phyloP scores from a whole-genome alignment of 2,888 invertebrate genomes.

The Stratiomys singularior region DNA sequence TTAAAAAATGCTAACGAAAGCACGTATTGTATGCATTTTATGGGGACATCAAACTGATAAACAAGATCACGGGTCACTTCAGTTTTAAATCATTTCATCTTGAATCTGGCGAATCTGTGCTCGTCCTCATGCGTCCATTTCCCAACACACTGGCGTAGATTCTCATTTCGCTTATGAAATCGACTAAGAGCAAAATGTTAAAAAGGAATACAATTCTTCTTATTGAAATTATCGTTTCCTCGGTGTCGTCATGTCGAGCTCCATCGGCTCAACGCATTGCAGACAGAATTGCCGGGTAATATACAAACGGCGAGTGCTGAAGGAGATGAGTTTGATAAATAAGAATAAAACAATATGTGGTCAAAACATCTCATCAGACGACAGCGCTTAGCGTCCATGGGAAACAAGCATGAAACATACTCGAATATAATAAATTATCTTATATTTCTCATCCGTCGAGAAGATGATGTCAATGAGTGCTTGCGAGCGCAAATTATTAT shows the following conservation, averaged over 20 bases:
- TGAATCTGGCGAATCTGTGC: not conserved
- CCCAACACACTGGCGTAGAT: not conserved
- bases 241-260: not conserved
- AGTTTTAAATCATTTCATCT: constrained; percentile 51
- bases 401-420: constrained; percentile 11
- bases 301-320: not conserved
- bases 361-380: constrained; percentile 10
- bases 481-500: constrained; percentile 16
- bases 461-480: constrained; percentile 17
- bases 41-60: constrained; percentile 50
- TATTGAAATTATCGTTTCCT: constrained; percentile 43
- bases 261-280: not conserved
- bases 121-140: constrained; percentile 18
- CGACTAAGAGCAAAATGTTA: not conserved
- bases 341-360: not conserved
- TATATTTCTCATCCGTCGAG: not conserved
- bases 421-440: constrained; percentile 34
- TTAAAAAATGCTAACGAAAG: constrained; percentile 52
- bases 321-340: not conserved
- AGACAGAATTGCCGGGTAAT: not conserved
- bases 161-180: not conserved
- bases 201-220: constrained; percentile 22
- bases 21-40: constrained; percentile 52
- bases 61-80: constrained; percentile 48
- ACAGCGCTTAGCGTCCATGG: constrained; percentile 23